phyloP scores from a whole-genome alignment of 2,888 invertebrate species.

The Chaetogeoica ovagalla region DNA sequence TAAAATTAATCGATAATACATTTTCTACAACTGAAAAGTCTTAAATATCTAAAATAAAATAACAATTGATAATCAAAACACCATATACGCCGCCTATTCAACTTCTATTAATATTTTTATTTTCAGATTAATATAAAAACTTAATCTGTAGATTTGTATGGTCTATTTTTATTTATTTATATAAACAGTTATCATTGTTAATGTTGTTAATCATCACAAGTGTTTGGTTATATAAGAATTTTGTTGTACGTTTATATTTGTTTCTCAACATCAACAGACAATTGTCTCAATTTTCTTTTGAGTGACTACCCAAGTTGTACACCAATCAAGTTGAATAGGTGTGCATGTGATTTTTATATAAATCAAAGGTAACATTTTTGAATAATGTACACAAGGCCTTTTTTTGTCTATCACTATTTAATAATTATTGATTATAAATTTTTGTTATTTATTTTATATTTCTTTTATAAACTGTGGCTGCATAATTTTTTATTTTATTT shows the following conservation, averaged over 20 bases:
- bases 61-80: background rate
- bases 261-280: conserved; percentile 38
- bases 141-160: background rate
- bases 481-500: conserved; percentile 18
- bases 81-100: conserved; percentile 46
- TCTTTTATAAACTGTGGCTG: background rate
- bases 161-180: conserved; percentile 8
- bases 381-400: conserved; percentile 52
- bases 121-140: background rate
- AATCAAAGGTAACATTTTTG: conserved; percentile 49
- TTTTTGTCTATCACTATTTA: conserved; percentile 47
- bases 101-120: conserved; percentile 26
- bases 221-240: conserved; percentile 19
- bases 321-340: conserved; percentile 52
- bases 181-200: conserved; percentile 33
- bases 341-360: conserved; percentile 40
- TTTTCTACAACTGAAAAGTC: background rate
- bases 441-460: conserved; percentile 21
- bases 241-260: conserved; percentile 28
- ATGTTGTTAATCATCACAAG: conserved; percentile 27
- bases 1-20: background rate
- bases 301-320: conserved; percentile 45
- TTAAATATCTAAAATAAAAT: background rate
- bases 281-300: conserved; percentile 47
- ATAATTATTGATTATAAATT: conserved; percentile 2